phyloP scores from a whole-genome alignment of 2,888 invertebrate genomes.

The Stenichneumon culpator region DNA sequence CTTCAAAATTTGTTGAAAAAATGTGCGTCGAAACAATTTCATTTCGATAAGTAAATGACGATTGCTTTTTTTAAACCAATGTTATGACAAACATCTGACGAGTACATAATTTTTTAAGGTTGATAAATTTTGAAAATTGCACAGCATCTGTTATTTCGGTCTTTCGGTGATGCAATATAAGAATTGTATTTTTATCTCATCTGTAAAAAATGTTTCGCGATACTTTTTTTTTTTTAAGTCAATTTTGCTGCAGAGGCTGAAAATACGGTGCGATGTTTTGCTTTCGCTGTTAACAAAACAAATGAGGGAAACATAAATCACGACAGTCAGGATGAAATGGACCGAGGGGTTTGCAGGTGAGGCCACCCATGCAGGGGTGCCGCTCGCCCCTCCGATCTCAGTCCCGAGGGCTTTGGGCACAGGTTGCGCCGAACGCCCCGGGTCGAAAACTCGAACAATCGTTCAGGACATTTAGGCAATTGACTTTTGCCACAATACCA shows the following conservation, averaged over 20 bases:
- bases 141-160: too few relatives aligned
- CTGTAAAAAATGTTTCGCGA: neutral
- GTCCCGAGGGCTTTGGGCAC: constrained; percentile 1
- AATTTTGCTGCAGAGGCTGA: neutral
- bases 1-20: too few relatives aligned
- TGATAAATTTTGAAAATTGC: too few relatives aligned
- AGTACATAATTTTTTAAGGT: too few relatives aligned
- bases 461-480: constrained; percentile 43
- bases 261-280: constrained; percentile 13
- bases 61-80: too few relatives aligned
- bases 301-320: constrained; percentile 47
- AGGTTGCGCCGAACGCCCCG: constrained; percentile 18
- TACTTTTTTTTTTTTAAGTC: neutral
- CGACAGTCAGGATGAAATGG: constrained; percentile 1
- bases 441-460: constrained; percentile 28
- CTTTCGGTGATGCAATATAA: neutral
- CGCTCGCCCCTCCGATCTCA: constrained; percentile 34
- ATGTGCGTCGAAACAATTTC: neutral
- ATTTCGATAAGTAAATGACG: neutral
- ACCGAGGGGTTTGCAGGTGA: constrained; percentile 61
- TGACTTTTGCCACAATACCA: constrained; percentile 40
- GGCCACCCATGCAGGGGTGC: constrained; percentile 60
- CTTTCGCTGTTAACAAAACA: constrained; percentile 22
- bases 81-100: too few relatives aligned
- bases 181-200: neutral